Evolutionary conservation across 2,113 vertebrate species (phyloP).

Genomic region (Morphnarchus princeps): DNA sequence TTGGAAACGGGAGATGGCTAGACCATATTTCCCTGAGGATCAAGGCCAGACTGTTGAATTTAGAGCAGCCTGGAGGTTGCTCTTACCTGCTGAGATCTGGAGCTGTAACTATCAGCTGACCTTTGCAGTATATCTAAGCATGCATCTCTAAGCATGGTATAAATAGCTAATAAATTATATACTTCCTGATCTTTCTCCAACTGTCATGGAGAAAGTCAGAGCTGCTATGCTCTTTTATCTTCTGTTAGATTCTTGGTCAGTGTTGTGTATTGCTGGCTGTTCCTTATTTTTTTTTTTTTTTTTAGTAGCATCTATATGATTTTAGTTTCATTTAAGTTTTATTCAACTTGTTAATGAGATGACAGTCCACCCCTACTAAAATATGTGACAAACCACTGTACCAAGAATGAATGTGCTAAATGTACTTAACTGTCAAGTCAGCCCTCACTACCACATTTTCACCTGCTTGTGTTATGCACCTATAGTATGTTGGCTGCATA

Average conservation of each 20-base stretch:
- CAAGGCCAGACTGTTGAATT: background rate
- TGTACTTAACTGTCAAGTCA: background rate
- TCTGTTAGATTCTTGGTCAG: background rate
- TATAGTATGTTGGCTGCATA: background rate
- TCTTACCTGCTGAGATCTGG: background rate
- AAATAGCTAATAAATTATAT: background rate
- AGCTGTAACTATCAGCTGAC: background rate
- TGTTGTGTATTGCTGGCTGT: background rate
- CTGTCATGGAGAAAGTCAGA: background rate
- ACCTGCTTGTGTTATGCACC: background rate
- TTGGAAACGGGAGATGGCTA: background rate
- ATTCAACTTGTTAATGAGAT: background rate
- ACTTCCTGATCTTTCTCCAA: background rate
- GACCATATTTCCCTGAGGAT: background rate
- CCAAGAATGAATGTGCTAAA: background rate
- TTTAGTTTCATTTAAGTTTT: background rate
- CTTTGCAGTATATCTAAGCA: background rate
- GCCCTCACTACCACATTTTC: background rate
- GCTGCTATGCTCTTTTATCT: background rate
- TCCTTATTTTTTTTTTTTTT: background rate
- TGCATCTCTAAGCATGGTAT: background rate
- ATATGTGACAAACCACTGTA: background rate
- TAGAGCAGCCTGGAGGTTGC: background rate
- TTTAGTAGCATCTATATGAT: background rate
- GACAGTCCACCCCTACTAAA: background rate